Percentiles rank a stretch among this genome's conserved stretches.
Evolutionary conservation across 2,888 invertebrate species (phyloP).

Genomic region (Oxytorus armatus): DNA sequence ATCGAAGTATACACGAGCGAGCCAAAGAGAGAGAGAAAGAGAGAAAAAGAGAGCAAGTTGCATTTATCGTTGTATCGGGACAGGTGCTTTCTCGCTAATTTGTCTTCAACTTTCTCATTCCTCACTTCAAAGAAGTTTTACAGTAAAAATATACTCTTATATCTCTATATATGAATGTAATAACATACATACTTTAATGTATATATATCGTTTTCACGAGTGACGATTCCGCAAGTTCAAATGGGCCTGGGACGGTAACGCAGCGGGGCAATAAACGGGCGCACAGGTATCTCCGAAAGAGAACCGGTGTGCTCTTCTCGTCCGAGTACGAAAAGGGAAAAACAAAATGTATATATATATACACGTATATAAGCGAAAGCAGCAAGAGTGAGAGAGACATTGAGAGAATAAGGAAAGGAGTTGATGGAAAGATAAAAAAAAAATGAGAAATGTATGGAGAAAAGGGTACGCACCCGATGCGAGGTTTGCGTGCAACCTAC

Average conservation of each 20-base stretch:
- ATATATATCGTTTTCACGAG: slow-evolving; percentile 21
- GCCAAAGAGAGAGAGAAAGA: too few relatives aligned
- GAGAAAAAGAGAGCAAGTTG: too few relatives aligned
- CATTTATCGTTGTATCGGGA: slow-evolving; percentile 30
- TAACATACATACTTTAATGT: background rate
- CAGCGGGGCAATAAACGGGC: slow-evolving; percentile 36
- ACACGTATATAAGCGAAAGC: slow-evolving; percentile 5
- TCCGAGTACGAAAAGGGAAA: slow-evolving; percentile 32
- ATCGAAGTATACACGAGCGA: background rate
- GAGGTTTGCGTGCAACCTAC: slow-evolving; percentile 75
- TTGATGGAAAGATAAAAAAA: slow-evolving; percentile 36
- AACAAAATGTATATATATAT: too few relatives aligned
- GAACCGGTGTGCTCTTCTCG: slow-evolving; percentile 47
- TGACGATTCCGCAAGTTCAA: slow-evolving; percentile 45
- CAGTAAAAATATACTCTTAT: slow-evolving; percentile 1
- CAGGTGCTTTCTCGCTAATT: slow-evolving; percentile 62
- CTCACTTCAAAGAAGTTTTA: slow-evolving; percentile 18
- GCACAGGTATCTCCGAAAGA: slow-evolving; percentile 5
- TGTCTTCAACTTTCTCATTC: slow-evolving; percentile 62
- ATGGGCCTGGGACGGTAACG: slow-evolving; percentile 6
- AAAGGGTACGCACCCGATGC: slow-evolving; percentile 62
- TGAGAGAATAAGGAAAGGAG: slow-evolving; percentile 39
- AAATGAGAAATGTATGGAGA: slow-evolving; percentile 35
- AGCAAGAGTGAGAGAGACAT: slow-evolving; percentile 31
- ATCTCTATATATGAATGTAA: slow-evolving; percentile 8